Percentiles rank a stretch among this genome's conserved stretches.
These are phyloP conservation scores for Meiosimyza decipiens DNA, from an alignment of 2,888 invertebrate species.

Conservation along the genomic window DNA sequence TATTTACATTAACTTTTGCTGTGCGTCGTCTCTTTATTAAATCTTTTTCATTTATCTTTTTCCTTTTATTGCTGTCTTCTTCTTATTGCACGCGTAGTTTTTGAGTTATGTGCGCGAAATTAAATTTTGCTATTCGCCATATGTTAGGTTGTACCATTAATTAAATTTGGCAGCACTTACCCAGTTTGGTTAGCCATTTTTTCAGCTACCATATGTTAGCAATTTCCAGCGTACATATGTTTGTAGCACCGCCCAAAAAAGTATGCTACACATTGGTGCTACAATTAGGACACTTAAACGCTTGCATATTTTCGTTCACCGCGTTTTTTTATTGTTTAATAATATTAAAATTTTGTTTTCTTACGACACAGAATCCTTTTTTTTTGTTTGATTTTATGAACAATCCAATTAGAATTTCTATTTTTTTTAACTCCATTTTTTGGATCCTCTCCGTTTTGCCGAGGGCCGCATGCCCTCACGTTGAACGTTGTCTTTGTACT, in stretches of 20 bases:
- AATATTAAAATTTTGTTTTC: too few relatives aligned
- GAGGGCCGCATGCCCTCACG: slow-evolving; percentile 22
- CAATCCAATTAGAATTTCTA: too few relatives aligned
- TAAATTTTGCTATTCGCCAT: not conserved
- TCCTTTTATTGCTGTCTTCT: too few relatives aligned
- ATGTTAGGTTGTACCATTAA: not conserved
- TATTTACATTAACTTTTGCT: not conserved
- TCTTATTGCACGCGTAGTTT: too few relatives aligned
- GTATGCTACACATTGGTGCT: not conserved
- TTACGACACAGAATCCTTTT: not conserved
- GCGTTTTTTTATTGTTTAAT: not conserved
- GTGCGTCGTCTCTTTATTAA: not conserved
- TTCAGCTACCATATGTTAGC: slow-evolving; percentile 35
- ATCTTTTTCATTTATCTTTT: too few relatives aligned
- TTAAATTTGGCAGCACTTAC: slow-evolving; percentile 13
- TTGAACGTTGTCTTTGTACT: slow-evolving; percentile 25
- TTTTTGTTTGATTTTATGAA: not conserved
- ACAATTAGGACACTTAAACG: not conserved
- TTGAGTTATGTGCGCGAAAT: too few relatives aligned
- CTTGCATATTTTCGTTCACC: slow-evolving; percentile 2
- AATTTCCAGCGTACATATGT: not conserved
- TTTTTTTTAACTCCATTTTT: too few relatives aligned
- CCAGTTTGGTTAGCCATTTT: slow-evolving; percentile 19
- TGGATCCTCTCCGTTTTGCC: not conserved
- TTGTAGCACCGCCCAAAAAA: slow-evolving; percentile 24